Evolutionary conservation across 2,888 invertebrate species (phyloP).

Genomic region (Schizaphis graminum): DNA sequence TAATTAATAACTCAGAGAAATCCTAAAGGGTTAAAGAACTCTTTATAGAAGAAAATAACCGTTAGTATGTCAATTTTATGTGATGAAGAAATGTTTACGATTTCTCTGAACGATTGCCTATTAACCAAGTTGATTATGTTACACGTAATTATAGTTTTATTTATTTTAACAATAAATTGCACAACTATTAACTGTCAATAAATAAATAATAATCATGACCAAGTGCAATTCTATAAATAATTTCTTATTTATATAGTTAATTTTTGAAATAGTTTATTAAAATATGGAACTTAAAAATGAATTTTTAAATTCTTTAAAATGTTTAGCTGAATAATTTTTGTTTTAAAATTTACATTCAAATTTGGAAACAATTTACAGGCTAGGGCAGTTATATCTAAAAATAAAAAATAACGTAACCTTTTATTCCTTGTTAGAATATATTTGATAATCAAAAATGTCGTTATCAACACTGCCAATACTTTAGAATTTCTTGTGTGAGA

Average conservation of each 20-base stretch:
- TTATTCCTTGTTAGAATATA: not conserved
- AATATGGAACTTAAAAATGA: not conserved
- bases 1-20: slow-evolving; percentile 6
- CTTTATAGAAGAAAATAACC: slow-evolving; percentile 23
- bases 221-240: not conserved
- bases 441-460: not conserved
- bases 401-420: not conserved
- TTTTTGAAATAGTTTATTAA: not conserved
- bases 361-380: not conserved
- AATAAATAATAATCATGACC: not conserved
- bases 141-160: slow-evolving; percentile 25
- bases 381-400: not conserved
- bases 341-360: not conserved
- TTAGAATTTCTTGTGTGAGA: not conserved
- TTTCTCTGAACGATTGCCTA: slow-evolving; percentile 30
- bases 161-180: slow-evolving; percentile 41
- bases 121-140: slow-evolving; percentile 28
- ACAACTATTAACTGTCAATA: not conserved
- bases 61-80: slow-evolving; percentile 51
- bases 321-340: not conserved
- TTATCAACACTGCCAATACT: not conserved
- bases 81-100: slow-evolving; percentile 41
- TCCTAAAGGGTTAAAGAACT: slow-evolving; percentile 16
- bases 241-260: not conserved
- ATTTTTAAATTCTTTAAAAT: not conserved